These are phyloP conservation scores for Drosophila obscura DNA, from an alignment of 1,140 invertebrate species.

Conservation along the genomic window DNA sequence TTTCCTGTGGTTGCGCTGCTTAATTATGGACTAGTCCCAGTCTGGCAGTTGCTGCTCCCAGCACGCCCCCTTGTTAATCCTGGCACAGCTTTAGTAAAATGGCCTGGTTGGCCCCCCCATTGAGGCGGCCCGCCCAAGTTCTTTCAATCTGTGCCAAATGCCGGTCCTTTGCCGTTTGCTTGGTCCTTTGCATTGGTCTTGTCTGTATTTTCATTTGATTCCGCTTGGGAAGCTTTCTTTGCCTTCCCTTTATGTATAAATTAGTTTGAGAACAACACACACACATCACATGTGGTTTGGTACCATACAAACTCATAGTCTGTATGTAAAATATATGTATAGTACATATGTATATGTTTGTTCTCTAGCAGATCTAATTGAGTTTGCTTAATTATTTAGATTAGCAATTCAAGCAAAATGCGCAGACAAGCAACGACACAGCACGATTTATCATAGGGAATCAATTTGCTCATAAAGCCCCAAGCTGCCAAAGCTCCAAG, in stretches of 20 bases:
- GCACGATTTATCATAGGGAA: slow-evolving; percentile 55
- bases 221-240: slow-evolving; percentile 25
- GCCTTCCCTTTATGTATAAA: slow-evolving; percentile 33
- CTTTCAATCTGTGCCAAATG: slow-evolving; percentile 42
- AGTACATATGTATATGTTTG: slow-evolving; percentile 8
- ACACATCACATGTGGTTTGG: slow-evolving; percentile 26
- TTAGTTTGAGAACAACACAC: slow-evolving; percentile 25
- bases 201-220: slow-evolving; percentile 35
- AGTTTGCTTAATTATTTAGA: slow-evolving; percentile 79
- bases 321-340: not conserved
- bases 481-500: slow-evolving; percentile 18
- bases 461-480: too few species aligned
- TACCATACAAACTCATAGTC: slow-evolving; percentile 11
- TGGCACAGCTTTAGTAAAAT: slow-evolving; percentile 36
- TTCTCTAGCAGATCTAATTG: slow-evolving; percentile 67
- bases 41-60: slow-evolving; percentile 9
- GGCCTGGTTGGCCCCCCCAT: slow-evolving; percentile 19
- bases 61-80: slow-evolving; percentile 11
- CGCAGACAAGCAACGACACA: slow-evolving; percentile 29
- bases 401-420: slow-evolving; percentile 59
- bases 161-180: slow-evolving; percentile 18
- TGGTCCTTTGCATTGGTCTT: slow-evolving; percentile 8
- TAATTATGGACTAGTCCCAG: slow-evolving; percentile 65
- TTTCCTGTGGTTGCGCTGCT: slow-evolving; percentile 56
- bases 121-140: not conserved